phyloP scores from a whole-genome alignment of 1,140 invertebrate species.

The Apis cerana region DNA sequence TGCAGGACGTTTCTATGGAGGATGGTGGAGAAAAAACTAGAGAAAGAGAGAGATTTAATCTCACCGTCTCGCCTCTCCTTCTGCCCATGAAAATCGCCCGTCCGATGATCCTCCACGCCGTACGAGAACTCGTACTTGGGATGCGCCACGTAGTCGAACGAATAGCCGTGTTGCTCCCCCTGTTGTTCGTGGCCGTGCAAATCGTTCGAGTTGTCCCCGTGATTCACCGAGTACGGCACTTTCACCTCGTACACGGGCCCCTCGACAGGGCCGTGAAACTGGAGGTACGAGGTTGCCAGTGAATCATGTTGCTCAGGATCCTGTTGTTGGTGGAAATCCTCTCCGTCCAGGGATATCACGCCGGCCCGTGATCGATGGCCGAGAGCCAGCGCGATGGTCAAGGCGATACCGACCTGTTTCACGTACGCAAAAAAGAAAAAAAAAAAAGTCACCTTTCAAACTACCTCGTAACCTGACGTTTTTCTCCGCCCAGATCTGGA shows the following conservation, averaged over 20 bases:
- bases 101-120: slow-evolving; percentile 84
- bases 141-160: slow-evolving; percentile 76
- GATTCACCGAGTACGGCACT: slow-evolving; percentile 73
- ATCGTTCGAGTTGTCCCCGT: slow-evolving; percentile 72
- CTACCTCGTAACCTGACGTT: not conserved
- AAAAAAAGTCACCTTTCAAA: slow-evolving; percentile 43
- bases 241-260: slow-evolving; percentile 75
- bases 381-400: slow-evolving; percentile 53
- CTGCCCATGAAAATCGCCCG: slow-evolving; percentile 84
- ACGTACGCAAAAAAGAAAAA: not conserved
- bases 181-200: slow-evolving; percentile 64
- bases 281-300: slow-evolving; percentile 75
- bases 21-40: too few species aligned
- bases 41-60: too few species aligned
- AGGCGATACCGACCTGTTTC: slow-evolving; percentile 47
- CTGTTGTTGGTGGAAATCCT: slow-evolving; percentile 48
- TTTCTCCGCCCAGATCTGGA: not conserved
- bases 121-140: slow-evolving; percentile 85
- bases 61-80: slow-evolving; percentile 83
- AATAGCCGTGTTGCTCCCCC: slow-evolving; percentile 52
- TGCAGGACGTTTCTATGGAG: not conserved
- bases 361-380: slow-evolving; percentile 53
- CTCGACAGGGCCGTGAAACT: slow-evolving; percentile 78
- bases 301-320: slow-evolving; percentile 51
- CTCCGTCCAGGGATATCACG: slow-evolving; percentile 60